These are phyloP conservation scores for Caenorhabditis macrosperma DNA, from an alignment of 2,888 invertebrate genomes.

Conservation along the genomic window DNA sequence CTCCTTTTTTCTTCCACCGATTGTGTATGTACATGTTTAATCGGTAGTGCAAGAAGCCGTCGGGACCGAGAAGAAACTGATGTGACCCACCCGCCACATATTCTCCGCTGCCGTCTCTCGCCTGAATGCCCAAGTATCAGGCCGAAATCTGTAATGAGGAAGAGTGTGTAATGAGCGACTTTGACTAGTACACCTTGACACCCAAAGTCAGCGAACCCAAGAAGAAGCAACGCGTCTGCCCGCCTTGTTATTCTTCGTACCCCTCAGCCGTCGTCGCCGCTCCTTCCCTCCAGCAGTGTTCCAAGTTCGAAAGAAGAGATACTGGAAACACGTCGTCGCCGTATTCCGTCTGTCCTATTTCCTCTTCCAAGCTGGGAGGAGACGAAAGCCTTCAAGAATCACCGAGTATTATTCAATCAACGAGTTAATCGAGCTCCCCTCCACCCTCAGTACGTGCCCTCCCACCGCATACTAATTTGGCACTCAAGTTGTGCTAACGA, in stretches of 20 bases:
- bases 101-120: conserved; percentile 20
- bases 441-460: conserved; percentile 34
- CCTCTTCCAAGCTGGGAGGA: neutral
- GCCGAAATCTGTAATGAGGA: conserved; percentile 28
- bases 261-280: neutral
- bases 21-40: conserved; percentile 58
- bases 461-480: conserved; percentile 55
- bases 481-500: conserved; percentile 57
- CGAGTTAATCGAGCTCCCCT: conserved; percentile 28
- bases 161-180: conserved; percentile 18
- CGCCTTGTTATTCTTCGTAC: conserved; percentile 25
- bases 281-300: neutral
- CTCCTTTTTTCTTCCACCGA: conserved; percentile 28
- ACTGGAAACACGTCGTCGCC: neutral
- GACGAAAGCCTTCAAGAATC: conserved; percentile 1
- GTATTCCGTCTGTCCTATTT: neutral
- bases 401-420: conserved; percentile 52
- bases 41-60: conserved; percentile 35
- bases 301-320: neutral
- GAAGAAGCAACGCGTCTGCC: neutral
- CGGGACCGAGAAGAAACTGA: conserved; percentile 34
- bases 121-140: conserved; percentile 36
- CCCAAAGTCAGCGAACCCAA: neutral
- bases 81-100: conserved; percentile 24
- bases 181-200: conserved; percentile 7